Evolutionary conservation across 1,140 invertebrate genomes (phyloP).

Genomic region (Anoplolepis gracilipes): DNA sequence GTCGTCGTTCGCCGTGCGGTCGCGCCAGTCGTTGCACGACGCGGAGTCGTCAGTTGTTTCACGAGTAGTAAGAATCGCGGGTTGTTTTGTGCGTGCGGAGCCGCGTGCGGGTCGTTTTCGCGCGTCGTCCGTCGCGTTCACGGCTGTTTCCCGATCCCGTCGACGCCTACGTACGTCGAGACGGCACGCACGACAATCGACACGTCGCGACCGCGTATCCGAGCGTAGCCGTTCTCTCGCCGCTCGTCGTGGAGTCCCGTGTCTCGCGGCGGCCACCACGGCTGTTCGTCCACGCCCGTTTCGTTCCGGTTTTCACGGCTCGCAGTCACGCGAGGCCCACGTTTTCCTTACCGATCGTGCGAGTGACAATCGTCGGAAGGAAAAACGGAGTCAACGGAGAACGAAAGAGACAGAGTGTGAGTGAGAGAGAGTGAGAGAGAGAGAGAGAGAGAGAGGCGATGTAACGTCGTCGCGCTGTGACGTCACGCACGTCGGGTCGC

Average conservation of each 20-base stretch:
- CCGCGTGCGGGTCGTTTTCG: conserved; percentile 37
- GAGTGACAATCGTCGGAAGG: conserved; percentile 79
- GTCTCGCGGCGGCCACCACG: conserved; percentile 55
- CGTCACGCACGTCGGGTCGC: conserved; percentile 80
- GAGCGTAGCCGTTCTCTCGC: conserved; percentile 7
- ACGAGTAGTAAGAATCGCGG: conserved; percentile 78
- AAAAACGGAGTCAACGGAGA: no score
- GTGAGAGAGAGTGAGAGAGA: no score
- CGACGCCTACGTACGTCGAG: no score
- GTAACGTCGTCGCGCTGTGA: conserved; percentile 82
- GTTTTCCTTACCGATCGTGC: conserved; percentile 67
- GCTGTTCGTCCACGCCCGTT: conserved; percentile 65
- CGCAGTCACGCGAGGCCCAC: conserved; percentile 29
- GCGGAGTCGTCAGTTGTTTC: conserved; percentile 82
- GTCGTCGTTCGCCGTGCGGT: conserved; percentile 71
- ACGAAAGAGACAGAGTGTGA: no score
- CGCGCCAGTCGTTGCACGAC: conserved; percentile 79
- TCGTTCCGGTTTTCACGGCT: conserved; percentile 60
- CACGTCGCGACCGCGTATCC: not conserved
- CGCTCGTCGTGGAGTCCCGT: conserved; percentile 66
- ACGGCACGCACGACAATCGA: not conserved
- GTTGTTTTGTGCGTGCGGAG: conserved; percentile 74
- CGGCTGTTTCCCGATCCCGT: not conserved
- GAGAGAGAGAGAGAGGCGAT: conserved; percentile 71
- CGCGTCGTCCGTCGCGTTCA: conserved; percentile 44